phyloP scores from a whole-genome alignment of 2,888 invertebrate species.

The Epinotia nisella region DNA sequence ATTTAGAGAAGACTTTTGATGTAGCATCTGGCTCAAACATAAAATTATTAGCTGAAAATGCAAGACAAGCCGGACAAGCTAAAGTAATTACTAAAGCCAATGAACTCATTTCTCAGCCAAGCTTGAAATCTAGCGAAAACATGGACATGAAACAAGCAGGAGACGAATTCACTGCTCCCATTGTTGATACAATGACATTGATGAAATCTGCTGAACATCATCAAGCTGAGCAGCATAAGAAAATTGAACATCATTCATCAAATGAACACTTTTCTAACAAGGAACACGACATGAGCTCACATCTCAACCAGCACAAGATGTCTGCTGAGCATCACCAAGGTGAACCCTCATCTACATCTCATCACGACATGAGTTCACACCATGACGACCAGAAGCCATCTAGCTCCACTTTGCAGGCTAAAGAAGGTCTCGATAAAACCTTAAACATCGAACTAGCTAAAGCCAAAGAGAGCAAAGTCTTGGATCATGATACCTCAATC shows the following conservation, averaged over 20 bases:
- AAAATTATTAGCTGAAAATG: background rate
- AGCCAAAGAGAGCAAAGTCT: background rate
- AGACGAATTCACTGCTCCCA: constrained; percentile 32
- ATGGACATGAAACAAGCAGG: constrained; percentile 37
- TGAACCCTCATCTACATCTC: constrained; percentile 5
- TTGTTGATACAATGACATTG: constrained; percentile 42
- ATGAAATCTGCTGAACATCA: constrained; percentile 45
- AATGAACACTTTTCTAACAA: background rate
- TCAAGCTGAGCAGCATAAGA: constrained; percentile 11
- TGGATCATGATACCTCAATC: constrained; percentile 9
- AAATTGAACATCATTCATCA: background rate
- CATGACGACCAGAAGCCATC: constrained; percentile 5
- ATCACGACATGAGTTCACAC: background rate
- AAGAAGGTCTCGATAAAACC: constrained; percentile 5
- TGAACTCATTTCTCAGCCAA: constrained; percentile 1
- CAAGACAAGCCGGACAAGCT: background rate
- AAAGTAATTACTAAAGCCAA: background rate
- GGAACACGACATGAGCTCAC: constrained; percentile 3
- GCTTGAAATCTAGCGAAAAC: constrained; percentile 38
- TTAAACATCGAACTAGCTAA: background rate
- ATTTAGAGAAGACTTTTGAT: constrained; percentile 7
- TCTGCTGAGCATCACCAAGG: constrained; percentile 26
- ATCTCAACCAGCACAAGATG: background rate
- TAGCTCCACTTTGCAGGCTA: background rate
- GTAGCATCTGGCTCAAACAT: background rate